A percentile compares a stretch with the other conserved stretches of the same genome.
These are phyloP conservation scores for Leucoma salicis DNA, from an alignment of 2,888 invertebrate genomes.

Conservation along the genomic window DNA sequence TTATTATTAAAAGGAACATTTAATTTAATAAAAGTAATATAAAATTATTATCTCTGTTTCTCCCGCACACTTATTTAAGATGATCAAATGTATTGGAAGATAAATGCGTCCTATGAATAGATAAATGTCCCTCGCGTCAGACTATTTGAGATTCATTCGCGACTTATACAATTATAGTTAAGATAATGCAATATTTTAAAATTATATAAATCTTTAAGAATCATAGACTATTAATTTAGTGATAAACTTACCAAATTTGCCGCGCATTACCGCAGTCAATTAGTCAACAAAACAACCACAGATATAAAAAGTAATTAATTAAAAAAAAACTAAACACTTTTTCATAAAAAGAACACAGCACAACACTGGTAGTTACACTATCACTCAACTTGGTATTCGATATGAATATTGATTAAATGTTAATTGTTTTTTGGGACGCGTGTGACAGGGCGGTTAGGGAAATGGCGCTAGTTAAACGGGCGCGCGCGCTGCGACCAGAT, in stretches of 20 bases:
- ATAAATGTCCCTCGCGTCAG: slow-evolving; percentile 28
- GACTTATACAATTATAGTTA: slow-evolving; percentile 16
- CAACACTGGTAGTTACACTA: slow-evolving; percentile 35
- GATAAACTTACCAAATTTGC: slow-evolving; percentile 34
- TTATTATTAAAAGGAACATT: too few relatives aligned
- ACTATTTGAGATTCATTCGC: slow-evolving; percentile 27
- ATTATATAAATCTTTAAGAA: neutral
- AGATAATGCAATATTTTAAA: neutral
- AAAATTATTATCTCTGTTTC: too few relatives aligned
- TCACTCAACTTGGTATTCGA: slow-evolving; percentile 20
- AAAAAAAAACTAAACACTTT: slow-evolving; percentile 36
- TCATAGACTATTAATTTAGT: neutral
- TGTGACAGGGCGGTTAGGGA: slow-evolving; percentile 39
- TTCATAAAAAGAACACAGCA: slow-evolving; percentile 38
- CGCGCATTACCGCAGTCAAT: slow-evolving; percentile 27
- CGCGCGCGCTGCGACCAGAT: slow-evolving; percentile 67
- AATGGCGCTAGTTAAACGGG: slow-evolving; percentile 57
- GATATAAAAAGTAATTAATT: slow-evolving; percentile 17
- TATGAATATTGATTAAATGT: slow-evolving; percentile 34
- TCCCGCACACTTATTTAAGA: slow-evolving; percentile 40
- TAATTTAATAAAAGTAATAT: too few relatives aligned
- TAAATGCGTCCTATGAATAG: slow-evolving; percentile 40
- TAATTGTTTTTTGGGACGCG: slow-evolving; percentile 27
- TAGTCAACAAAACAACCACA: slow-evolving; percentile 27
- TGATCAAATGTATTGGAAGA: slow-evolving; percentile 34